phyloP scores from a whole-genome alignment of 1,140 invertebrate genomes.

The Achatina immaculata region DNA sequence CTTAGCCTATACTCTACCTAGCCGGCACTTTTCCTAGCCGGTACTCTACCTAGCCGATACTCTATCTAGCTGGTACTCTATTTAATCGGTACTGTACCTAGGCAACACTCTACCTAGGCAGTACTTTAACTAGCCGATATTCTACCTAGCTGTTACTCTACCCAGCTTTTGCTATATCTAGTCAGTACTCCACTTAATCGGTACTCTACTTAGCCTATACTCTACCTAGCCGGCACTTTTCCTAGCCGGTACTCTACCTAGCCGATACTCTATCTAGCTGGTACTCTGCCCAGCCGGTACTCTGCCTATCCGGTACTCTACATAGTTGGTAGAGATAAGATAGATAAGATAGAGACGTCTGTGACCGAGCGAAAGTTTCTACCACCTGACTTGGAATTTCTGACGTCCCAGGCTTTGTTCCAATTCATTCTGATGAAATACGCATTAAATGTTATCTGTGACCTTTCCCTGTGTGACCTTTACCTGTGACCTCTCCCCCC shows the following conservation, averaged over 20 bases:
- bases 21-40: neutral
- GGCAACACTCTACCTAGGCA: neutral
- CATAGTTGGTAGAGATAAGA: neutral
- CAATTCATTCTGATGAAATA: too few relatives aligned
- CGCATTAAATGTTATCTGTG: too few relatives aligned
- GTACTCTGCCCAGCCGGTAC: neutral
- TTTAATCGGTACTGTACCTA: neutral
- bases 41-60: neutral
- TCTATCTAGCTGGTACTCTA: neutral
- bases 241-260: neutral
- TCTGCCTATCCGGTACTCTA: neutral
- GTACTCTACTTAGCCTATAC: neutral
- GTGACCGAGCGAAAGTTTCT: too few relatives aligned
- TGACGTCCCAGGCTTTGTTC: too few relatives aligned
- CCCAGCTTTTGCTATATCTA: neutral
- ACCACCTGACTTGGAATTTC: too few relatives aligned
- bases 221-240: neutral
- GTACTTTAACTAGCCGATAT: neutral
- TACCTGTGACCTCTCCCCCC: too few relatives aligned
- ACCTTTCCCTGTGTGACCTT: too few relatives aligned
- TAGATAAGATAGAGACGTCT: too few relatives aligned
- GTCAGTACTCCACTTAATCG: neutral
- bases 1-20: neutral
- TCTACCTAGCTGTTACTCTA: neutral
- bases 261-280: neutral